Base-by-base conservation (phyloP, 2,113 vertebrate genomes). In the Pomatostomus ruficeps region DNA sequence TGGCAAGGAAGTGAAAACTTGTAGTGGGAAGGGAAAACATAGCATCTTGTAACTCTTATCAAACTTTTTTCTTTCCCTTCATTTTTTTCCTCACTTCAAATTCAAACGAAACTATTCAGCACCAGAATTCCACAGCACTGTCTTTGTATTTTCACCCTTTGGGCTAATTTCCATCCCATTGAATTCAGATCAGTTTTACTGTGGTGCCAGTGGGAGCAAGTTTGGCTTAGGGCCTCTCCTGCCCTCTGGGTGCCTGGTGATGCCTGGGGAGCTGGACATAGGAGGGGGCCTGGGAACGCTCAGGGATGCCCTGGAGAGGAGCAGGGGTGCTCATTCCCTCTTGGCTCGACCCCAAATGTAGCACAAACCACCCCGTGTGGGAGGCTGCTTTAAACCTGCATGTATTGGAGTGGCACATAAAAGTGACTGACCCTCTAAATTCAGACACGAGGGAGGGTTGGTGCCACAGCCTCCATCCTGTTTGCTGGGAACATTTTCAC, bases 211-310 rank as follows among this genome's bases (percentile, higher is more conserved):
- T 12, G 57, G 65, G 40, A 87, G 42, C 40, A 73, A 23, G 40
- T 75, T 63, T 52, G 55, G 52, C 48, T 45, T 35, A 21, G 46
- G 40, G 38, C 40, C 16, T 35, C 3, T 26, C 28, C 26, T 40
- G 28, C 54, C 29, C 46, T 19, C 6, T 0, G 1, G 35, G 24
- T 84, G 40, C n/a, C 70, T 1, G 1, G 48, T 2, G 6, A 26
- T 81, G 45, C 55, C n/a, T 1, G 0, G 1, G 26, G 25, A 88
- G 14, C 51, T 7, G 16, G 52, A 67, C 36, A 46, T 24, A 45
- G 78, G n/a, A 80, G 33, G 14, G 54, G 31, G 11, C 24, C 46
- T 46, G 76, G 48, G 38, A 38, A 36, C 46, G 61, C 38, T 49
- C 10, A 7, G 55, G 45, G 49, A 29, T 14, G 28, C 25, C 55